Evolutionary conservation across 2,113 vertebrate genomes (phyloP), one percentile per base, ranked within the genome.

Genomic region (Benitochromis conjunctus): DNA sequence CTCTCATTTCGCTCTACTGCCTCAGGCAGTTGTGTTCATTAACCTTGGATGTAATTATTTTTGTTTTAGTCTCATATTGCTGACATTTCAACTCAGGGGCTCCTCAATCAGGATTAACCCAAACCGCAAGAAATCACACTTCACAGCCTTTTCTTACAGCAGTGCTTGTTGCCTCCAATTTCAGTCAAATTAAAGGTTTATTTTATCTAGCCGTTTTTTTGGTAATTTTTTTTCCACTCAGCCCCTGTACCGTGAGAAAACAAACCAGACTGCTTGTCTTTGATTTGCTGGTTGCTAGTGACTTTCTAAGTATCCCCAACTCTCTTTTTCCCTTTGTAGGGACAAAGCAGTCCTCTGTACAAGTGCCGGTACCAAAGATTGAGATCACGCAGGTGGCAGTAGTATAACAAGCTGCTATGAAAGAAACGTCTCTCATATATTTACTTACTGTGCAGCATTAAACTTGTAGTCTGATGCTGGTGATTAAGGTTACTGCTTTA

Each of bases 11-110:
- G 81, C 53, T 79, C 48, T 41, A 80, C 57, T 36, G 89, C 95
- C 90, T 80, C 54, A 81, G 92, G 93, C 93, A 87, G 91, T 93
- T 92, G 92, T 91, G 88, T 93, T 96, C 94, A 95, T 95, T 95
- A 95, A 95, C 94, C 92, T 81, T 91, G 87, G 81, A 78, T 90
- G 92, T 94, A 94, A 95, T 96, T 95, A 95, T 95, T 95, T 96
- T 95, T 93, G 93, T 95, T 95, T 94, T 95, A 95, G 94, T 95
- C 94, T 96, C 95, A 93, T 94, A 95, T 95, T 95, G 93, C 95
- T 95, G 95, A 95, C 95, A 94, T 96, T 95, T 96, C 94, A 95
- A 94, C 95, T 95, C 95, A 90, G 88, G 88, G 93, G 94, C 94
- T 95, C 93, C 90, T 96, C 94, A 95, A 95, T 96, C 94, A 96